Conservation (phyloP, 2,797 vertebrate genomes). For the Enteromius thamalakanensis region DNA sequence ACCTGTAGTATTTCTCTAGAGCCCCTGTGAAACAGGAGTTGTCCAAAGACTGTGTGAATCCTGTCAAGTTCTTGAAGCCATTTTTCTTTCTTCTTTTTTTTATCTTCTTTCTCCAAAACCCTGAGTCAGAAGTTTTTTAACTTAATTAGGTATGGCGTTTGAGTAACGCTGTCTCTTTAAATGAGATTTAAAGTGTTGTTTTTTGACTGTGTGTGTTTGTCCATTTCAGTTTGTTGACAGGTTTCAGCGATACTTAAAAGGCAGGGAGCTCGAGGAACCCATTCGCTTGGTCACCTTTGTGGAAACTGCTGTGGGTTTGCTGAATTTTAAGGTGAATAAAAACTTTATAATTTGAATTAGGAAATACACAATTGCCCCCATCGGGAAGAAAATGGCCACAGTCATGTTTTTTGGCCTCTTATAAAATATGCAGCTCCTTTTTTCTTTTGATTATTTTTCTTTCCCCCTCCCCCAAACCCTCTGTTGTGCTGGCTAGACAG, state of each 20-base stretch:
- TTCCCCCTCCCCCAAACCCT: conserved; percentile 54
- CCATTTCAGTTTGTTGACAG: conserved; percentile 93
- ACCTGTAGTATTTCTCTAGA: conserved; percentile 60
- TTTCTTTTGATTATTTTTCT: conserved; percentile 68
- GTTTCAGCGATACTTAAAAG: conserved; percentile 90
- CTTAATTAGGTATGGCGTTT: conserved; percentile 51
- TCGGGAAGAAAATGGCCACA: not conserved
- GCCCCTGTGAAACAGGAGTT: conserved; percentile 51
- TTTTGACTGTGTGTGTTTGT: conserved; percentile 36
- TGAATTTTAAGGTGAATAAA: conserved; percentile 97
- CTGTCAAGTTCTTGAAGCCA: conserved; percentile 29
- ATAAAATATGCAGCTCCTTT: conserved; percentile 67
- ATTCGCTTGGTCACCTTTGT: conserved; percentile 98
- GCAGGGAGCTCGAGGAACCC: conserved; percentile 87
- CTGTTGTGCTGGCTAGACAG: conserved; percentile 70
- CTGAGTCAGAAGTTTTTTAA: conserved; percentile 42
- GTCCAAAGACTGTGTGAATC: conserved; percentile 49
- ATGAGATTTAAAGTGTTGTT: conserved; percentile 38
- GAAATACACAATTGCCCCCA: not conserved
- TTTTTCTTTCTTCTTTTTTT: conserved; percentile 7
- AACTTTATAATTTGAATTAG: conserved; percentile 22
- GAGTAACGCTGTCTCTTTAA: conserved; percentile 35
- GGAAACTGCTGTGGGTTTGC: conserved; percentile 96
- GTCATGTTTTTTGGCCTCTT: conserved; percentile 42
- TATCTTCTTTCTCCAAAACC: conserved; percentile 27